Conservation (phyloP, 2,113 vertebrate species). For the Peromyscus maniculatus region DNA sequence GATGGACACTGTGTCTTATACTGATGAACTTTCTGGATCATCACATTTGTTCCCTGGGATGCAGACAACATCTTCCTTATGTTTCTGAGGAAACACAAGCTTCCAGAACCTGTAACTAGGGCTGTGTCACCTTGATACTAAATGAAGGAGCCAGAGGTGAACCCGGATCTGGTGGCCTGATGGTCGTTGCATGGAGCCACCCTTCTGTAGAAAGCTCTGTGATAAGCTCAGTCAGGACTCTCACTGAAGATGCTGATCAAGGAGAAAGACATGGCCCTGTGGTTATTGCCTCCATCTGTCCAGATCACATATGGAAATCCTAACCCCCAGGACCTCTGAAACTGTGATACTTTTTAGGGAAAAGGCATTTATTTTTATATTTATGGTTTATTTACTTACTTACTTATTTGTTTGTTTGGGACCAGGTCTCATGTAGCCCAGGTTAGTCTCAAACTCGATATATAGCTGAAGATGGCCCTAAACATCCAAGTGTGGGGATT, state of each 20-base stretch:
- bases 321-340: not conserved
- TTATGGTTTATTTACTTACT: not conserved
- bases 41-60: not conserved
- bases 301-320: not conserved
- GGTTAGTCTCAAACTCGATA: not conserved
- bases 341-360: not conserved
- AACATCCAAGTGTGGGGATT: not conserved
- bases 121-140: not conserved
- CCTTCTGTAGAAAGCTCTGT: not conserved
- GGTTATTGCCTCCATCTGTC: no score
- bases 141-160: not conserved
- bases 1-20: not conserved
- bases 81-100: not conserved
- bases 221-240: not conserved
- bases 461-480: not conserved
- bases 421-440: not conserved
- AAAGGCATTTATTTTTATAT: not conserved
- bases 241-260: not conserved
- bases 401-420: not conserved
- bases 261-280: not conserved
- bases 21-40: not conserved
- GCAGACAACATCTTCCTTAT: not conserved
- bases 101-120: not conserved
- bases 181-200: fast-evolving
- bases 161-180: not conserved